phyloP scores from a whole-genome alignment of 2,113 vertebrate species.

The Melanostigma gelatinosum region DNA sequence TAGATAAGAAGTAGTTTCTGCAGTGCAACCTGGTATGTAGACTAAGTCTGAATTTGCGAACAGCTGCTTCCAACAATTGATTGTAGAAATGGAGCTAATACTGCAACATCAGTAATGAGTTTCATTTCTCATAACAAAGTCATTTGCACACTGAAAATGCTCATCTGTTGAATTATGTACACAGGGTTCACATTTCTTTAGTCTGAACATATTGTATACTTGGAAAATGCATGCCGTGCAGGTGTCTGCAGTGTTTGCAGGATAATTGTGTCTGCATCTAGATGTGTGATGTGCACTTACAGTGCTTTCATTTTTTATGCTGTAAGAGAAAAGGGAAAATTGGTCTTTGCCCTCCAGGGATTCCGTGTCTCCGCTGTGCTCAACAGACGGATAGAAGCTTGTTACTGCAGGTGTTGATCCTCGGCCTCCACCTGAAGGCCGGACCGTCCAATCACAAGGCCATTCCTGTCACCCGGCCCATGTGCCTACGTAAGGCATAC shows the following conservation, averaged over 20 bases:
- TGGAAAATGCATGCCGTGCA: neutral
- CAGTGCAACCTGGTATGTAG: neutral
- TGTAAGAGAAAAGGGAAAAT: slow-evolving; percentile 10
- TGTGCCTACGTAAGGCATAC: slow-evolving; percentile 6
- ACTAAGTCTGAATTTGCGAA: neutral
- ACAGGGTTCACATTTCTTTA: neutral
- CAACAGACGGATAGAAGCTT: neutral
- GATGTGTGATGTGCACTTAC: slow-evolving; percentile 6
- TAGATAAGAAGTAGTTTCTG: neutral
- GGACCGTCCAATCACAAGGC: slow-evolving; percentile 40
- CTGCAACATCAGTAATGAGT: neutral
- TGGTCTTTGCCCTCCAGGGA: slow-evolving; percentile 11
- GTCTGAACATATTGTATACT: neutral
- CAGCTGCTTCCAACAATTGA: neutral
- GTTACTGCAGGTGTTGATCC: slow-evolving; percentile 41
- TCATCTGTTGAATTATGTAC: neutral
- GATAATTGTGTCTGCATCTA: neutral
- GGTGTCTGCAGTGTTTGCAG: neutral
- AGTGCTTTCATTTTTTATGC: slow-evolving; percentile 25
- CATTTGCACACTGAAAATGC: neutral
- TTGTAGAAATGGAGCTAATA: neutral
- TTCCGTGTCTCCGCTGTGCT: slow-evolving; percentile 20
- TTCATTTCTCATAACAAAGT: neutral
- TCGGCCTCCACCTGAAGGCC: slow-evolving; percentile 41
- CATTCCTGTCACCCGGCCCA: slow-evolving; percentile 41